These are phyloP conservation scores for Sarcoramphus papa DNA, from an alignment of 2,797 vertebrate species.

Conservation along the genomic window DNA sequence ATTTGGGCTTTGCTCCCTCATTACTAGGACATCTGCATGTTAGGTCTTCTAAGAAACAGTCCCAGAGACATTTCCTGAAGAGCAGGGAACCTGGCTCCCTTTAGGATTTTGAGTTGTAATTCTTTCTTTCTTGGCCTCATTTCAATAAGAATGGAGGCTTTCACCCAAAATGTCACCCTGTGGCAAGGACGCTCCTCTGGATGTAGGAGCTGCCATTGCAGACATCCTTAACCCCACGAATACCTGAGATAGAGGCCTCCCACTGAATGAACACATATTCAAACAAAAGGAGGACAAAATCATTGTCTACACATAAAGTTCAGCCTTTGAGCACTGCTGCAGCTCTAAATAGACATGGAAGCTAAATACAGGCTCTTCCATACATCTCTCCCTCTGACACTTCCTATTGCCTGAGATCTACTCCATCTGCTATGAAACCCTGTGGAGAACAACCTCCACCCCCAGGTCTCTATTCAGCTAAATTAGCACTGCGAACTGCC, in stretches of 20 bases:
- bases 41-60: not conserved
- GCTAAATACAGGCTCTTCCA: not conserved
- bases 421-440: not conserved
- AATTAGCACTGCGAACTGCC: not conserved
- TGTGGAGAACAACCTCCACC: not conserved
- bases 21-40: not conserved
- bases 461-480: not conserved
- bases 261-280: not conserved
- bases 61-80: not conserved
- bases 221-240: not conserved
- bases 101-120: not conserved
- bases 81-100: not conserved
- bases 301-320: not conserved
- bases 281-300: not conserved
- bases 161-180: not conserved
- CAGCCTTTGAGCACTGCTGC: not conserved
- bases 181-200: not conserved
- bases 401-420: not conserved
- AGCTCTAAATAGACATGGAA: not conserved
- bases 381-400: not conserved
- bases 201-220: not conserved
- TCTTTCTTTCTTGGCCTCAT: not conserved
- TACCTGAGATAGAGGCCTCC: not conserved
- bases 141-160: not conserved
- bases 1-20: not conserved